Base-by-base conservation (phyloP, 2,888 invertebrate genomes). In the Schrankia costaestrigalis region DNA sequence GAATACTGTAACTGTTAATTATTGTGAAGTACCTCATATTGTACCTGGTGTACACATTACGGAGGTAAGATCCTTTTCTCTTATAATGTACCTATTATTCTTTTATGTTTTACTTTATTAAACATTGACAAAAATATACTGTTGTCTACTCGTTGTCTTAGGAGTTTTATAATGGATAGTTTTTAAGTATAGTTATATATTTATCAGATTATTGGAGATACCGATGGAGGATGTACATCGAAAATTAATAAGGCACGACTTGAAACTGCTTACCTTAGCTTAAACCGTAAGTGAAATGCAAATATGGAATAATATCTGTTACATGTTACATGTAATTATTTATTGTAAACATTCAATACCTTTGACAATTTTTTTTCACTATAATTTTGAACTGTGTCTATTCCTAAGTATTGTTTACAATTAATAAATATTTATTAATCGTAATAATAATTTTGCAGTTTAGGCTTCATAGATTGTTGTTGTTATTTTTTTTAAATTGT, bases 221-320 rank as follows among this genome's bases (percentile, higher is more conserved):
- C 28, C 1, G 17, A 35, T 26, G 42, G 52, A 10, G 46, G 44
- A 33, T 26, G 35, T 11, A 45, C 34, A n/a, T 41, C 56, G 9
- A 52, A 41, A 14, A 53, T 57, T 12, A 64, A 71, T 33, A 56
- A 60, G 19, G 48, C 59, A 18, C 56, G 60, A 12, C 76, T 66
- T 48, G 78, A 77, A 68, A 63, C 71, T 43, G 70, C 75, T 8
- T 79, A 71, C 46, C 63, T 78, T 33, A 74, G 77, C 31, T 51
- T 84, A 28, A 84, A 84, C 49, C 78, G 84, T 84, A 42, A 73
- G 83, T 72, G n/a, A n/a, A n/a, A n/a, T n/a, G n/a, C n/a, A n/a
- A n/a, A n/a, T n/a, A n/a, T n/a, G n/a, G n/a, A n/a, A n/a, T 23
- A 23, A 4, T 3, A 21, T 17, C 4, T 7, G 7, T 17, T 5